Conservation (phyloP, 1,140 invertebrate species). For the Yoshiicerus persimilis region DNA sequence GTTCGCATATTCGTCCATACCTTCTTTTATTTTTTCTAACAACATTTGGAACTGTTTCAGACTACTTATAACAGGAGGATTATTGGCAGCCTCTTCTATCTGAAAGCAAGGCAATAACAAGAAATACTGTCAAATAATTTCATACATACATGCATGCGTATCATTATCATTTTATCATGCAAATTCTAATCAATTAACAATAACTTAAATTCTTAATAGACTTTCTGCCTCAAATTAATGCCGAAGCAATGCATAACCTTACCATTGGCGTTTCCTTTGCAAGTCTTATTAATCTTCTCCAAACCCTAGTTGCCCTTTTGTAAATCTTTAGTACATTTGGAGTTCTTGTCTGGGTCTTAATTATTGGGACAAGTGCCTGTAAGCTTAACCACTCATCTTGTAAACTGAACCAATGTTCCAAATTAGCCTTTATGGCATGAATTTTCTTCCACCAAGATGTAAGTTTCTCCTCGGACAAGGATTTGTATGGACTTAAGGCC, state of each 20-base stretch:
- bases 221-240: background rate
- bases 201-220: background rate
- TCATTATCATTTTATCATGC: no score
- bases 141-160: no score
- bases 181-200: background rate
- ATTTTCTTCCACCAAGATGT: background rate
- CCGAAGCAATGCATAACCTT: background rate
- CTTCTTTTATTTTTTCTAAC: background rate
- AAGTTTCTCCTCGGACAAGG: background rate
- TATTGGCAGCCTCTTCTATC: conserved; percentile 12
- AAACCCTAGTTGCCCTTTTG: conserved; percentile 30
- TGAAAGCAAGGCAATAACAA: background rate
- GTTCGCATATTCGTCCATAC: conserved; percentile 27
- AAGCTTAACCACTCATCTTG: conserved; percentile 14
- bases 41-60: conserved; percentile 24
- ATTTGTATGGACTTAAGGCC: background rate
- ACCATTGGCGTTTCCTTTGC: background rate
- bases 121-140: no score
- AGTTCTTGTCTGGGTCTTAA: background rate
- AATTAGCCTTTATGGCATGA: background rate
- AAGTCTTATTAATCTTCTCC: conserved; percentile 23
- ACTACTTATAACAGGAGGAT: background rate
- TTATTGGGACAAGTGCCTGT: background rate
- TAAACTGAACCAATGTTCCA: background rate
- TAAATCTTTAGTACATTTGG: conserved; percentile 28